phyloP scores from a whole-genome alignment of 1,140 invertebrate genomes.

The Steinernema feltiae region DNA sequence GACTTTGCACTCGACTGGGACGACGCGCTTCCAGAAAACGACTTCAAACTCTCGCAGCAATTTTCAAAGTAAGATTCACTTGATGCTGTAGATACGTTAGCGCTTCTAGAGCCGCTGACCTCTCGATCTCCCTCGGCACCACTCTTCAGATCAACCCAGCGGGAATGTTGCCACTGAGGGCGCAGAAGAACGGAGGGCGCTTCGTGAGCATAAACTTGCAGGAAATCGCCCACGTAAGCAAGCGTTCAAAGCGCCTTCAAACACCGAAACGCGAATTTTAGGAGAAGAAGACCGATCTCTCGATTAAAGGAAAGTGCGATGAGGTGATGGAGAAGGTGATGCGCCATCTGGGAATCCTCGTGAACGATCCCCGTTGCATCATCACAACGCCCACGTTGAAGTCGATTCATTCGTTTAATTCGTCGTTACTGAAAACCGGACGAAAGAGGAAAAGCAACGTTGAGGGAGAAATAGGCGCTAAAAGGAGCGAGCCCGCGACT shows the following conservation, averaged over 20 bases:
- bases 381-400: not conserved
- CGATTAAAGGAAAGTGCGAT: constrained; percentile 40
- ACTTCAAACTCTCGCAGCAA: constrained; percentile 75
- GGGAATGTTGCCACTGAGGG: constrained; percentile 81
- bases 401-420: not conserved
- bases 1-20: constrained; percentile 99
- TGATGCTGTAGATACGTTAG: constrained; percentile 20
- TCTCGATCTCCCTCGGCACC: constrained; percentile 87
- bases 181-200: constrained; percentile 78
- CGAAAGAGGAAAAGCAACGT: too few species aligned
- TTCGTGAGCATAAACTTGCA: constrained; percentile 93
- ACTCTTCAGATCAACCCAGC: constrained; percentile 94
- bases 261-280: constrained; percentile 27
- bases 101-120: constrained; percentile 70
- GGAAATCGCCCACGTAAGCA: constrained; percentile 80
- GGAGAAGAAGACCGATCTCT: constrained; percentile 53
- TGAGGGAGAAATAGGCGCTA: too few species aligned
- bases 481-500: too few species aligned
- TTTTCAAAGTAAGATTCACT: constrained; percentile 18
- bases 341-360: not conserved
- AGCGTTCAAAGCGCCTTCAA: constrained; percentile 10
- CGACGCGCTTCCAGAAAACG: constrained; percentile 80
- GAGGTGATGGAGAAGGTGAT: not conserved
- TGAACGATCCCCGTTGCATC: not conserved
- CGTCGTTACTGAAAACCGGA: too few species aligned